Evolutionary conservation across 1,140 invertebrate species (phyloP).

Genomic region (Atopsyche davidsoni): DNA sequence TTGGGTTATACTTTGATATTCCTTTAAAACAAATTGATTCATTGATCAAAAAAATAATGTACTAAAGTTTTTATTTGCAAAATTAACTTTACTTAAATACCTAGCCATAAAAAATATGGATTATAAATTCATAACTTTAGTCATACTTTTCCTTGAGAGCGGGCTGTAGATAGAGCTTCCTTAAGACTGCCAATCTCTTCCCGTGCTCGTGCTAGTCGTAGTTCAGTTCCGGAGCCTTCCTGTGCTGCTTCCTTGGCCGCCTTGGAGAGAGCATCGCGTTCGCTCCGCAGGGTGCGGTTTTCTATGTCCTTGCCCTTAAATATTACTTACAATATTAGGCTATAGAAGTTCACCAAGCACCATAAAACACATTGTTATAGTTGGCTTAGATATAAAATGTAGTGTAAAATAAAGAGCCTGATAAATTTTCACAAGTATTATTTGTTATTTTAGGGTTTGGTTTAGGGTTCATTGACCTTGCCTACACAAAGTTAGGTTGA

Average conservation of each 20-base stretch:
- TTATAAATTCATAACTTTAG: neutral
- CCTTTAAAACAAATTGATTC: conserved; percentile 4
- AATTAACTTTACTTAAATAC: neutral
- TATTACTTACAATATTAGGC: neutral
- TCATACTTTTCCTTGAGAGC: conserved; percentile 18
- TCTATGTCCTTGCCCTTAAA: conserved; percentile 15
- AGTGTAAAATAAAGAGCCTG: neutral
- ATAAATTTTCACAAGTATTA: neutral
- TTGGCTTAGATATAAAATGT: neutral
- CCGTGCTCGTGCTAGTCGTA: conserved; percentile 9
- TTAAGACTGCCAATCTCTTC: conserved; percentile 17
- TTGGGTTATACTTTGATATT: conserved; percentile 4
- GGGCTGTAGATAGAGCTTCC: conserved; percentile 10
- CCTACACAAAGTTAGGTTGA: too few relatives aligned
- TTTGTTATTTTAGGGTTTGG: too few relatives aligned
- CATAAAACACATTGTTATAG: neutral
- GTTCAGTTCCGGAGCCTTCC: conserved; percentile 5
- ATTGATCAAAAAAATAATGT: neutral
- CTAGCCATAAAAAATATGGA: neutral
- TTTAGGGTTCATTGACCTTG: too few relatives aligned
- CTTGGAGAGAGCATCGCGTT: conserved; percentile 6
- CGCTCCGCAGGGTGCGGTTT: conserved; percentile 5
- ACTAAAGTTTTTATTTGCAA: neutral
- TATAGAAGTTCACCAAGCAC: neutral
- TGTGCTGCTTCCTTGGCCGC: conserved; percentile 10